These are phyloP conservation scores for Antedon bifida DNA, from an alignment of 35 echinoderm and acorn worm genomes.

Conservation along the genomic window DNA sequence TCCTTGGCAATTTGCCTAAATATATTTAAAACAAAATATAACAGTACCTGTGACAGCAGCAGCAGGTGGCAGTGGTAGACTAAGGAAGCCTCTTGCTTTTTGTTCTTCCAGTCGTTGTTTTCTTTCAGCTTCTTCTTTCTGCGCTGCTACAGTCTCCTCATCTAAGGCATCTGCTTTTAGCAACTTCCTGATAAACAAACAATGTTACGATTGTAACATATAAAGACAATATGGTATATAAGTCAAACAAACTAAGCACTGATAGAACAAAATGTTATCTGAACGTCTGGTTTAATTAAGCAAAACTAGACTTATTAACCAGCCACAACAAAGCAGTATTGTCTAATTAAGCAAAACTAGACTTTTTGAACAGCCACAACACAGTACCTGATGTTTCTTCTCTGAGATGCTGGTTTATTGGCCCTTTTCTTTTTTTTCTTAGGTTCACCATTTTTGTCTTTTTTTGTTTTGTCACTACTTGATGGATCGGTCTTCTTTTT, in stretches of 20 bases:
- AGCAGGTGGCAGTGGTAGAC: neutral
- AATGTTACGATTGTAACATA: neutral
- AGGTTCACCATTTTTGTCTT: neutral
- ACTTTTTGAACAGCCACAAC: too few species aligned
- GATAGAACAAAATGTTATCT: too few species aligned
- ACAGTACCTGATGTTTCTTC: slow-evolving; percentile 9
- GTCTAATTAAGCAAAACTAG: neutral
- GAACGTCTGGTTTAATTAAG: too few species aligned
- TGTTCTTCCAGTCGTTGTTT: slow-evolving; percentile 73
- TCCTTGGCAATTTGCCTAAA: too few species aligned
- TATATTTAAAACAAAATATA: too few species aligned
- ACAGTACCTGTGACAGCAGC: neutral
- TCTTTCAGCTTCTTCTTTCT: slow-evolving; percentile 78
- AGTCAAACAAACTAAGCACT: too few species aligned
- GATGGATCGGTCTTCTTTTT: neutral
- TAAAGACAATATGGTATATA: neutral
- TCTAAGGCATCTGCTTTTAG: slow-evolving; percentile 44
- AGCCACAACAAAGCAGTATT: too few species aligned
- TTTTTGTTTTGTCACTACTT: neutral
- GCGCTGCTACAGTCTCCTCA: slow-evolving; percentile 55
- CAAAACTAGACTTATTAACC: too few species aligned
- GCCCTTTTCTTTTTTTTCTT: neutral
- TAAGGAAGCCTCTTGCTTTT: slow-evolving; percentile 15
- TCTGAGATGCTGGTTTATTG: slow-evolving; percentile 2
- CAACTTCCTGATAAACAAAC: slow-evolving; percentile 20